Base-by-base conservation (phyloP, 2,888 invertebrate genomes). In the Eucera pruinosa region DNA sequence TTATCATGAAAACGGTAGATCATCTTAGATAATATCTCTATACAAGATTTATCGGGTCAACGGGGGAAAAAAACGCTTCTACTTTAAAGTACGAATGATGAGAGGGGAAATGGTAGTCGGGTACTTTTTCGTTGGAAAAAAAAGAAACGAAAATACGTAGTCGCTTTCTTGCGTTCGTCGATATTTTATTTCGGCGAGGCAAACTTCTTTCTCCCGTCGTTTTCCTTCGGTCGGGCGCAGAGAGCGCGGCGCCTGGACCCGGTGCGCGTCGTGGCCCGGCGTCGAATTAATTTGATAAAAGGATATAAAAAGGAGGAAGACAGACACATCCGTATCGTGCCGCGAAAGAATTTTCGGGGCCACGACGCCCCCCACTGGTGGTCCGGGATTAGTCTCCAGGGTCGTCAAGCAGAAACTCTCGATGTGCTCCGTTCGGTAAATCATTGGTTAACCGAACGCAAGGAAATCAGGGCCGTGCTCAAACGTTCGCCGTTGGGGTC, bases 401-500 rank as follows among this genome's bases (percentile, higher is more conserved):
- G 80, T 82, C 85, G 87, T 89, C 89, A 86, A 89, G 84, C 80
- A 73, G 80, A 83, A 81, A 84, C 85, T 84, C 86, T 84, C 86
- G 82, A 80, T 84, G 86, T 81, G 84, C 85, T 83, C 58, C 54
- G 79, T 82, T 75, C 83, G 82, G 86, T 91, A 91, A 92, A 92
- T 92, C 92, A 92, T 89, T 87, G 86, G 77, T 89, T 90, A 91
- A 89, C 88, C 87, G 90, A 91, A 90, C 89, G 80, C 81, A 81
- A 79, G 83, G 81, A 85, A 86, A 84, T 82, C 86, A 86, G 86
- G 83, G 81, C 77, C 78, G 84, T 83, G 80, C 87, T 86, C 91
- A 90, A 85, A 90, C 89, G 89, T 86, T 91, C 91, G 85, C 91
- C 73, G 90, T 89, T 86, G 92, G 91, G 89, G 90, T 89, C 50